Base-by-base conservation (phyloP, 1,140 invertebrate genomes). In the Musca domestica region DNA sequence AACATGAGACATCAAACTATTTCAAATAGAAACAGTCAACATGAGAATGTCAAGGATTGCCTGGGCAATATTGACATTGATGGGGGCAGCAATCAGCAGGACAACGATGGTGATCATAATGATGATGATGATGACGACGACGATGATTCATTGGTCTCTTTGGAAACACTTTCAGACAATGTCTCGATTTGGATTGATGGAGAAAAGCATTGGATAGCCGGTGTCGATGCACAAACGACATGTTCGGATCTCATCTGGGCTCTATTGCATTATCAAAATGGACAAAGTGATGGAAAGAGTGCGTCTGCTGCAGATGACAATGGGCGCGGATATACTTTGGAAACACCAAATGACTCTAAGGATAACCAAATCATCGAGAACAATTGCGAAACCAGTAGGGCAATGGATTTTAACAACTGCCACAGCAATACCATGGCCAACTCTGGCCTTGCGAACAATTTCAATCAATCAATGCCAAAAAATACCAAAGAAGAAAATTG, bases 161-260 rank as follows among this genome's bases (percentile, higher is more conserved):
- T 69, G 67, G 74, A 74, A 46, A 74, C 72, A 1, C 27, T 70
- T 14, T 71, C 72, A 54, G 87, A 88, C 72, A 90, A 92, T 77
- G 86, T 94, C n/a, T 90, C 90, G 0, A 88, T 94, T 66, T 88
- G 91, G 86, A 87, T 93, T 2, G 83, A 88, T 65, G 91, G 90
- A 22, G 87, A 89, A 69, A 88, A 90, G 75, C 87, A 92, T 73
- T 93, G 91, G 90, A 89, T 94, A 22, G 88, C 91, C 2, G 92
- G 92, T 10, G 86, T 93, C 6, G 86, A 87, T 17, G 84, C 87
- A 12, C 86, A 88, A 61, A 94, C 92, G 2, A 93, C 92, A 1
- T 93, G 91, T 74, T 86, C 88, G 47, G 91, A 93, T 77, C 85
- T 93, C 63, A 88, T 93, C 52, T 84, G 87, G 66, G 91, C 91